phyloP scores from a whole-genome alignment of 2,888 invertebrate species.

The Idaea straminata region DNA sequence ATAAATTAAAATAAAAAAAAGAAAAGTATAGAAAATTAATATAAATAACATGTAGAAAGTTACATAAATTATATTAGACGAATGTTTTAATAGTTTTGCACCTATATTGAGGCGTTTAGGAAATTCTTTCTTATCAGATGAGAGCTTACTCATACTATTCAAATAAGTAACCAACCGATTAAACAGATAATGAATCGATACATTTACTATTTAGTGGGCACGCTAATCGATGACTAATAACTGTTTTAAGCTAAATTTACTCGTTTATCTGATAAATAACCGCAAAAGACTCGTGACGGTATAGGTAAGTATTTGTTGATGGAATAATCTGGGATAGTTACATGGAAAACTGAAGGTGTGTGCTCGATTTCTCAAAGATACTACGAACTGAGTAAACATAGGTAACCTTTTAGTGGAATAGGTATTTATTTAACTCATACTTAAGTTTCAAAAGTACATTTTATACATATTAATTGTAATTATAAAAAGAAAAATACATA shows the following conservation, averaged over 20 bases:
- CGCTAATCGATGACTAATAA: neutral
- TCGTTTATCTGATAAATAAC: neutral
- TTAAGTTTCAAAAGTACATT: too few relatives aligned
- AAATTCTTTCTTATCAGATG: neutral
- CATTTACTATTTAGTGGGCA: neutral
- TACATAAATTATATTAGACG: too few relatives aligned
- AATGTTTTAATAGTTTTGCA: neutral
- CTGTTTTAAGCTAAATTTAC: neutral
- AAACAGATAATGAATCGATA: neutral
- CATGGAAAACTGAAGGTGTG: neutral
- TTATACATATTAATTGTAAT: too few relatives aligned
- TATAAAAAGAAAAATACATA: too few relatives aligned
- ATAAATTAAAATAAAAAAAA: too few relatives aligned
- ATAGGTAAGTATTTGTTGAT: neutral
- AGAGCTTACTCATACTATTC: neutral
- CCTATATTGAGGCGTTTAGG: neutral
- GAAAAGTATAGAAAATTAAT: too few relatives aligned
- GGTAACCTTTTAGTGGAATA: too few relatives aligned
- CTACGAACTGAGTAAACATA: neutral
- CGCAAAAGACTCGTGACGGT: neutral
- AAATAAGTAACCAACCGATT: neutral
- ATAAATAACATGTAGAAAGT: too few relatives aligned
- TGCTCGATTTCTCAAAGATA: neutral
- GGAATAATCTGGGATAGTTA: neutral
- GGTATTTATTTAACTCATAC: too few relatives aligned